A percentile compares a stretch with the other conserved stretches of the same genome.
phyloP scores from a whole-genome alignment of 2,113 vertebrate species.

The Oceanodroma tethys region DNA sequence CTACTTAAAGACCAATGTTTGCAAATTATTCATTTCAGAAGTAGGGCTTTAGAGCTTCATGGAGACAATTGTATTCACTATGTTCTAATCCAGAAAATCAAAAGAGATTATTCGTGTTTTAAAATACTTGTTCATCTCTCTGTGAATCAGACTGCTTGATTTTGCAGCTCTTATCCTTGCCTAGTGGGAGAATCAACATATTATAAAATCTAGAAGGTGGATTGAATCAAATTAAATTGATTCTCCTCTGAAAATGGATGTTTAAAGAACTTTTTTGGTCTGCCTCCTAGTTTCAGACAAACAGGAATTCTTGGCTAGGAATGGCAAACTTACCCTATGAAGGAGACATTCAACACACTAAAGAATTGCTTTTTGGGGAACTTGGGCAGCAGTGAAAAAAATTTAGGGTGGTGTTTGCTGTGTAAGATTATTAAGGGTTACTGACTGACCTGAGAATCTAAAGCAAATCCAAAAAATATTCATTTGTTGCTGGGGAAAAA shows the following conservation, averaged over 20 bases:
- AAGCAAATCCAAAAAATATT: background rate
- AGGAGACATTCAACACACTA: background rate
- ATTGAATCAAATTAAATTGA: background rate
- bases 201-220: background rate
- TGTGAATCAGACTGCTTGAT: background rate
- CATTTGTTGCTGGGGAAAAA: background rate
- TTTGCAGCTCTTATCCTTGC: background rate
- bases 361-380: background rate
- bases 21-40: background rate
- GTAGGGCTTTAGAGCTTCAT: background rate
- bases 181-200: background rate
- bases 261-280: background rate
- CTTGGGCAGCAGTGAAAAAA: background rate
- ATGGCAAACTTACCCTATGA: background rate
- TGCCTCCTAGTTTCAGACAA: background rate
- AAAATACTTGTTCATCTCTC: background rate
- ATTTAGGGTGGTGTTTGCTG: background rate
- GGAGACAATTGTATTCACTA: background rate
- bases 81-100: background rate
- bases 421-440: background rate
- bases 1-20: background rate
- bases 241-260: background rate
- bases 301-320: background rate
- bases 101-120: background rate
- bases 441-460: background rate